Conservation (phyloP, 2,888 invertebrate species). For the Macrosoma leucophasiata region DNA sequence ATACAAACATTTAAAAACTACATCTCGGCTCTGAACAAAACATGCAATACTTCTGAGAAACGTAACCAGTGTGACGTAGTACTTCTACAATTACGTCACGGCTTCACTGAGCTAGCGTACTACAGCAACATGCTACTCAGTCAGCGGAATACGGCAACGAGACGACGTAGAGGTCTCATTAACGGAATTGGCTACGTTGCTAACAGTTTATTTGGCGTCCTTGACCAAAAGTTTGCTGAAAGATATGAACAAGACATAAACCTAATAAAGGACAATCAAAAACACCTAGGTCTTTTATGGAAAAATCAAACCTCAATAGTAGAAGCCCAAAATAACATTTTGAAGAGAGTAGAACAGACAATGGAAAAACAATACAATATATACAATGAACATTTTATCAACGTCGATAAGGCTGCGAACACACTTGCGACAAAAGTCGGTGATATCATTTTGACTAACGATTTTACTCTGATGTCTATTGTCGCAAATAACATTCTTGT, state of each 20-base stretch:
- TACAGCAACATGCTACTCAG: conserved; percentile 6
- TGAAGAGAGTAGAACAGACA: conserved; percentile 4
- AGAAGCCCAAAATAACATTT: conserved; percentile 6
- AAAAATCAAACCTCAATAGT: conserved; percentile 4
- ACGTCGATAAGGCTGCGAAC: neutral
- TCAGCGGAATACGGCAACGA: conserved; percentile 1
- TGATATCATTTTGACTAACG: too few species aligned
- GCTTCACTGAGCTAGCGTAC: conserved; percentile 3
- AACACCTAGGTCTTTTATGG: conserved; percentile 4
- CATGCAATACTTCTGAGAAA: neutral
- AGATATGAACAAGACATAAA: conserved; percentile 6
- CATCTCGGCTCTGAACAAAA: conserved; percentile 2
- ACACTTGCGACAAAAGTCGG: conserved; percentile 1
- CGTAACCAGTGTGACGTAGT: neutral
- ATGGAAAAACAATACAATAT: conserved; percentile 9
- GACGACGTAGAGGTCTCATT: conserved; percentile 9
- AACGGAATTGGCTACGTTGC: conserved; percentile 11
- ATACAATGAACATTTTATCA: conserved; percentile 2
- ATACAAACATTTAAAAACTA: conserved; percentile 4
- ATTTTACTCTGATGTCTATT: too few species aligned
- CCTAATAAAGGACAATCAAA: conserved; percentile 5
- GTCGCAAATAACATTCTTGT: too few species aligned
- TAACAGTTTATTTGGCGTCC: conserved; percentile 8
- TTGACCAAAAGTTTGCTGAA: conserved; percentile 6
- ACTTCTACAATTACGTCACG: conserved; percentile 7